A percentile compares a stretch with the other conserved stretches of the same genome.
Evolutionary conservation across 2,797 vertebrate genomes (phyloP).

Genomic region (Enteromius trimaculatus): DNA sequence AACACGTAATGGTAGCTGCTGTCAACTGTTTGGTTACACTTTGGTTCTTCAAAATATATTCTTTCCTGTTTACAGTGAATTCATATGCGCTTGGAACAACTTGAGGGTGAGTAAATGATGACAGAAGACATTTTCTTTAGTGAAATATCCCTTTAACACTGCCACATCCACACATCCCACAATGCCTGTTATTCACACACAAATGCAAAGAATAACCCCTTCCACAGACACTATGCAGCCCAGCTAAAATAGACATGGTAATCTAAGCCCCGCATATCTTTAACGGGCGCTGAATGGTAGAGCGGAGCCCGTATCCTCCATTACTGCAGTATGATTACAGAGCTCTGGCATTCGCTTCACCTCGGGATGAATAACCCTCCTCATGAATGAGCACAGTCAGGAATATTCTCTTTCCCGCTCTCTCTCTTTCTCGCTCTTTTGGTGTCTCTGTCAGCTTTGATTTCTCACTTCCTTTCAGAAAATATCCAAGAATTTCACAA

Average conservation of each 20-base stretch:
- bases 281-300: conserved; percentile 23
- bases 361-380: conserved; percentile 40
- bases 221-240: conserved; percentile 3
- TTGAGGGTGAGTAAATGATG: not conserved
- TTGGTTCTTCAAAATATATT: not conserved
- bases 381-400: conserved; percentile 40
- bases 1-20: not conserved
- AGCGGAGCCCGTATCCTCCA: conserved; percentile 34
- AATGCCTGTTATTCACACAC: conserved; percentile 29
- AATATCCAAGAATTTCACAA: conserved; percentile 45
- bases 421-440: conserved; percentile 28
- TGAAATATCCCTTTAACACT: not conserved
- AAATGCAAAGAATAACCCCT: conserved; percentile 4
- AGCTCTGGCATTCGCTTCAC: conserved; percentile 45
- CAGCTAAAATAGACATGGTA: conserved; percentile 48
- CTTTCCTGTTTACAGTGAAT: not conserved
- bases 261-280: conserved; percentile 43
- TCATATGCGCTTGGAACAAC: not conserved
- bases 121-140: not conserved
- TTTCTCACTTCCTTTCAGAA: conserved; percentile 53
- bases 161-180: not conserved
- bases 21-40: not conserved
- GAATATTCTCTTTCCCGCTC: conserved; percentile 23
- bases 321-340: conserved; percentile 52
- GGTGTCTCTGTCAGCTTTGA: conserved; percentile 63